These are phyloP conservation scores for Hiodon tergisus DNA, from an alignment of 2,113 vertebrate species.

Conservation along the genomic window DNA sequence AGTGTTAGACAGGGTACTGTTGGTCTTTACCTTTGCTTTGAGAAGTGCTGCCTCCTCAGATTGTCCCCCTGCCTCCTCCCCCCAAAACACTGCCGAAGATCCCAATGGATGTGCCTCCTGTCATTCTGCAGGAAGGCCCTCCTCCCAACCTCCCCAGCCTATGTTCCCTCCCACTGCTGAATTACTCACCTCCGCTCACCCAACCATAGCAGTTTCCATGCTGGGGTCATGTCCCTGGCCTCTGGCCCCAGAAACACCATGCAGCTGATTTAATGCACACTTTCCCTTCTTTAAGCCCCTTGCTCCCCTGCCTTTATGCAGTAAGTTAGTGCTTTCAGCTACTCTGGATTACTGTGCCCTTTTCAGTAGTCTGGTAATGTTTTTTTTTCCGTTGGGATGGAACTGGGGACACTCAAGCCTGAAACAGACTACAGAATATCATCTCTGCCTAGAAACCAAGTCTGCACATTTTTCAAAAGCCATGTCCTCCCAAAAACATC, in stretches of 20 bases:
- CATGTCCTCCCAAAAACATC: neutral
- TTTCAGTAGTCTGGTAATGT: neutral
- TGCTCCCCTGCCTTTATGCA: neutral
- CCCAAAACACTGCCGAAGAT: neutral
- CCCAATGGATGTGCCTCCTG: neutral
- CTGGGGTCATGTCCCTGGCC: neutral
- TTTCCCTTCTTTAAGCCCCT: slow-evolving; percentile 6
- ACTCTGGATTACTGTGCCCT: neutral
- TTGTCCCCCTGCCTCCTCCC: neutral
- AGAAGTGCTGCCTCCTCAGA: neutral
- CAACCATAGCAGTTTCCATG: neutral
- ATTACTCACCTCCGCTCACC: slow-evolving; percentile 7
- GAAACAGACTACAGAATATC: neutral
- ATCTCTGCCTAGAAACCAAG: neutral
- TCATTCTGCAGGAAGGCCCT: slow-evolving; percentile 4
- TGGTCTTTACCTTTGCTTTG: neutral
- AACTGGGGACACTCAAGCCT: neutral
- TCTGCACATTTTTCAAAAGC: neutral
- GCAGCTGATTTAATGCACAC: neutral
- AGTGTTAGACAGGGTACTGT: neutral
- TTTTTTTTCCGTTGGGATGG: neutral
- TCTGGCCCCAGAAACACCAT: neutral
- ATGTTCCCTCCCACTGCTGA: slow-evolving; percentile 1
- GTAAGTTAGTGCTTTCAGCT: neutral
- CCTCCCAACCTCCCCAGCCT: neutral